These are phyloP conservation scores for Acanthoscelides obtectus DNA, from an alignment of 2,888 invertebrate species.

Conservation along the genomic window DNA sequence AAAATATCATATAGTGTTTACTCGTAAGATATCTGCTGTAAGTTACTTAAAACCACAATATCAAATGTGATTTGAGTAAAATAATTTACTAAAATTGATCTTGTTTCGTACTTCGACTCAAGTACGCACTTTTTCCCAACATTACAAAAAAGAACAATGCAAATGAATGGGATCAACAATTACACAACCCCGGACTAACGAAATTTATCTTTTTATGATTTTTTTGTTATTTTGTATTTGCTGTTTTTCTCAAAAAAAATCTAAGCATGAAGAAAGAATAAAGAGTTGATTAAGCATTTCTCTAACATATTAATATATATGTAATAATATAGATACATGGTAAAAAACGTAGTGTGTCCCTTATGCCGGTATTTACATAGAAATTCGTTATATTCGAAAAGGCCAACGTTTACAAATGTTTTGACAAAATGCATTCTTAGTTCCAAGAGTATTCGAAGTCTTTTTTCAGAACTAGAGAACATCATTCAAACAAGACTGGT, in stretches of 20 bases:
- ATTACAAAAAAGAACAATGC: background rate
- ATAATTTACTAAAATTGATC: background rate
- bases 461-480: no score
- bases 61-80: background rate
- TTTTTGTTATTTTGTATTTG: conserved; percentile 44
- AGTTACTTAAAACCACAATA: background rate
- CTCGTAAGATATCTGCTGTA: background rate
- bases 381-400: background rate
- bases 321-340: conserved; percentile 46
- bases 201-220: conserved; percentile 39
- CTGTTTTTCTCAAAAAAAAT: conserved; percentile 37
- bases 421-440: background rate
- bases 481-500: no score
- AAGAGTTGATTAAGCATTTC: conserved; percentile 44
- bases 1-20: no score
- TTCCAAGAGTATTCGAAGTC: background rate
- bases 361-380: background rate
- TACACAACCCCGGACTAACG: conserved; percentile 46
- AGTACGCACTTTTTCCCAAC: background rate
- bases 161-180: conserved; percentile 23
- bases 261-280: conserved; percentile 44
- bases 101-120: background rate
- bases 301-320: conserved; percentile 40
- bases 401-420: background rate
- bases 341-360: conserved; percentile 18